phyloP scores from a whole-genome alignment of 2,113 vertebrate species.

The Charadrius vociferus region DNA sequence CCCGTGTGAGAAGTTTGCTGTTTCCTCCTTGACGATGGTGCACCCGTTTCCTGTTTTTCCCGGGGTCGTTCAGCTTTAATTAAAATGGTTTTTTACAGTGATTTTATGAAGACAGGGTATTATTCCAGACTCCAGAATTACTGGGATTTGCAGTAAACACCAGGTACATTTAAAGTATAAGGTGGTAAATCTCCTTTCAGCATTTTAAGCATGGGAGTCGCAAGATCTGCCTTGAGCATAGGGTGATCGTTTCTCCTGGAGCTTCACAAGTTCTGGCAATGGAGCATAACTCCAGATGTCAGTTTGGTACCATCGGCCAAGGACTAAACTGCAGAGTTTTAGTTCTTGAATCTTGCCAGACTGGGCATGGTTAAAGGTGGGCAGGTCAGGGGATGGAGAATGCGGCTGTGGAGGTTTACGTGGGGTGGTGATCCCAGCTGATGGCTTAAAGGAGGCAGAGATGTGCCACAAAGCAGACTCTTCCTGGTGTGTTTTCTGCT shows the following conservation, averaged over 20 bases:
- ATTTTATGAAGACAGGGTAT: not conserved
- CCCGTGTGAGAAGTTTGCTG: not conserved
- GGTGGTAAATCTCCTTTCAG: not conserved
- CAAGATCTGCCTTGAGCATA: not conserved
- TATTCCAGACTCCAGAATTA: not conserved
- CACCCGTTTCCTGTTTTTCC: conserved; percentile 51
- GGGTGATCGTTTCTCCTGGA: not conserved
- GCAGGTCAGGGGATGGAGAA: not conserved
- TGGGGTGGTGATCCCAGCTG: not conserved
- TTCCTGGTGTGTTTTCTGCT: not conserved
- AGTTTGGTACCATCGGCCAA: not conserved
- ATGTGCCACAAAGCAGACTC: not conserved
- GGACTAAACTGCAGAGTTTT: not conserved
- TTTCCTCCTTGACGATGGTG: not conserved
- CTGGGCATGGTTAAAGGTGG: not conserved
- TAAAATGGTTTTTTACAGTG: not conserved
- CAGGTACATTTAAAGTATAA: not conserved
- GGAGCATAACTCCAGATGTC: not conserved
- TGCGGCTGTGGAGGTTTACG: not conserved
- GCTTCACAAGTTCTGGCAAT: not conserved
- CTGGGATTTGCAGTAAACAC: not conserved
- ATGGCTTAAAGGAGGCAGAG: not conserved
- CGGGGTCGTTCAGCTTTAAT: not conserved
- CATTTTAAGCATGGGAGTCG: not conserved
- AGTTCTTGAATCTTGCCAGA: not conserved